These are phyloP conservation scores for Erpetoichthys calabaricus DNA, from an alignment of 2,797 vertebrate genomes.

Conservation along the genomic window DNA sequence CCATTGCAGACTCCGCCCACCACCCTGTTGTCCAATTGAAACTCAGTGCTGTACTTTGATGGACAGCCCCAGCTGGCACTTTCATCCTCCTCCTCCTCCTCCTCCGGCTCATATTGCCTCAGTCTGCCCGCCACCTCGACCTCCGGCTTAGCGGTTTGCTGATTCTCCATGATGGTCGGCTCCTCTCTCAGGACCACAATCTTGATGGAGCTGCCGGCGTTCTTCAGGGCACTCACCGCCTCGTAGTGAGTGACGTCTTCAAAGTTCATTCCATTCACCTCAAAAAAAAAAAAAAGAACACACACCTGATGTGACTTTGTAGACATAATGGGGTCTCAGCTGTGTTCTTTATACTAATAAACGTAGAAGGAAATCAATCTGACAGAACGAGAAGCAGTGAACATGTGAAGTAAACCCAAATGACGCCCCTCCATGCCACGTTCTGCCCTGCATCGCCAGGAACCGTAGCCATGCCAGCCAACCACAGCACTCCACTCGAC, in stretches of 20 bases:
- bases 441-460: no score
- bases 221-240: constrained; percentile 47
- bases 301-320: not conserved
- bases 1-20: constrained; percentile 44
- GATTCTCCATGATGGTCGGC: constrained; percentile 8
- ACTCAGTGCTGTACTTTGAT: constrained; percentile 4
- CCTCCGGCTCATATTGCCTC: not conserved
- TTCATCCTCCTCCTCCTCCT: constrained; percentile 9
- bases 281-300: constrained; percentile 11
- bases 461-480: no score
- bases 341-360: not conserved
- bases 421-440: no score
- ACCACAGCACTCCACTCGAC: no score
- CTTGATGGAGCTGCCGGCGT: constrained; percentile 48
- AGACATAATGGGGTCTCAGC: not conserved
- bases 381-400: not conserved
- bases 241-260: constrained; percentile 45
- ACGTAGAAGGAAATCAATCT: not conserved
- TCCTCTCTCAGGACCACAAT: constrained; percentile 48
- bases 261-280: constrained; percentile 53
- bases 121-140: constrained; percentile 5
- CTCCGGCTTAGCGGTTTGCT: constrained; percentile 4
- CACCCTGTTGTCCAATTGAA: constrained; percentile 14
- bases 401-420: no score
- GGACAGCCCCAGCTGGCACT: constrained; percentile 8